Base-by-base conservation (phyloP, 2,888 invertebrate species). In the Tetramorium bicarinatum region DNA sequence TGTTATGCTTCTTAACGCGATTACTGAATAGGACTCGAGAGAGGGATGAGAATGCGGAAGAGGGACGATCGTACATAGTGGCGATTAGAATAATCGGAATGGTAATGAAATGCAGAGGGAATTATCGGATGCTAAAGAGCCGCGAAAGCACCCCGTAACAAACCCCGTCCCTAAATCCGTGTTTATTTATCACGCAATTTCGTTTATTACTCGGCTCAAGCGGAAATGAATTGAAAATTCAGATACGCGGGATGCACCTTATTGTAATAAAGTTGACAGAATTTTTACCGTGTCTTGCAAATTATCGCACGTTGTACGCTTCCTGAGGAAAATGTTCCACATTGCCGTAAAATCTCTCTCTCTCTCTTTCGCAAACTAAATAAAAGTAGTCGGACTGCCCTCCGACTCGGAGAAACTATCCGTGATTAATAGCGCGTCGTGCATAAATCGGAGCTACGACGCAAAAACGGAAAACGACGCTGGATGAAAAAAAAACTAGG, bases 41-140 rank as follows among this genome's bases (percentile, higher is more conserved):
- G 56, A 56, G 11, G 77, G 82, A 56, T 59, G 59, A 75, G 72
- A 74, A 59, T 62, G 64, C 67, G 77, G 15, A 77, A 87, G 85
- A 85, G 80, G 81, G 76, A 86, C 84, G 85, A 86, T 86, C 82
- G 87, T 86, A 83, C 80, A 29, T 75, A 82, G 69, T 79, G 67
- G 77, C 87, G 87, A 89, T 88, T 89, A 88, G 88, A 82, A 83
- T 67, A 72, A 83, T 74, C 44, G 81, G 74, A 74, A 85, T 84
- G 79, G 88, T 89, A 90, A 91, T 85, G 86, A 89, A 91, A 87
- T 85, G 86, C 84, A 54, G 49, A 79, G 77, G 83, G 85, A 91
- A 91, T 90, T 91, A 91, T 88, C 88, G 88, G 87, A 91, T 90
- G 87, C 88, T 88, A 92, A 92, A 92, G 90, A 91, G 90, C 77